Conservation (phyloP, 1,140 invertebrate genomes). For the Grapholita molesta region DNA sequence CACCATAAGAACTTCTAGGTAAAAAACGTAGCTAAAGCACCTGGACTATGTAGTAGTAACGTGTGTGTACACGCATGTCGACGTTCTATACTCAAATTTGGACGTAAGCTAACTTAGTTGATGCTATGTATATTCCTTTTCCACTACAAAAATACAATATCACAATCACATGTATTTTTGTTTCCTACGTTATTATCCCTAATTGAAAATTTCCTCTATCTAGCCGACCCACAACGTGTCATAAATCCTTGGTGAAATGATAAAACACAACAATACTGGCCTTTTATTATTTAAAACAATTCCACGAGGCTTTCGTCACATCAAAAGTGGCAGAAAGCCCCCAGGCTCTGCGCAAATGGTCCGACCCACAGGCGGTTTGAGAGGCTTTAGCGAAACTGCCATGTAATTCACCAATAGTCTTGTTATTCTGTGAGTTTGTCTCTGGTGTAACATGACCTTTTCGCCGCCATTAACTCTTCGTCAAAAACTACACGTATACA, state of each 20-base stretch:
- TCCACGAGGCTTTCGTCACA: not conserved
- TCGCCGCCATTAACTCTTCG: too few species aligned
- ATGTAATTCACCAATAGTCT: not conserved
- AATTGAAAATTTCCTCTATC: not conserved
- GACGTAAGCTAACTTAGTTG: too few species aligned
- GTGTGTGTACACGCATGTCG: too few species aligned
- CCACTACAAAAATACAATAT: too few species aligned
- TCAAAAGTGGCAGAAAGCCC: constrained; percentile 4
- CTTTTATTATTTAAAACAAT: constrained; percentile 6
- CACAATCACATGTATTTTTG: too few species aligned
- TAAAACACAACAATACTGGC: not conserved
- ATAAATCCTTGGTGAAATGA: not conserved
- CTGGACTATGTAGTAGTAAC: too few species aligned
- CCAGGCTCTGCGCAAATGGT: not conserved
- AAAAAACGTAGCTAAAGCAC: too few species aligned
- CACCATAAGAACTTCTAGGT: too few species aligned
- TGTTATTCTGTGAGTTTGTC: not conserved
- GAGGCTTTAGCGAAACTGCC: not conserved
- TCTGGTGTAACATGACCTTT: not conserved
- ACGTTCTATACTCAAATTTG: too few species aligned
- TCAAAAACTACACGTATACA: too few species aligned
- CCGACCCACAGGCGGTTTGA: constrained; percentile 7
- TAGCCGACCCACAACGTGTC: not conserved
- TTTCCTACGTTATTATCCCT: too few species aligned
- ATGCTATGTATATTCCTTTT: too few species aligned